Conservation (phyloP, 2,113 vertebrate species). For the Mesoclemmys tuberculata region DNA sequence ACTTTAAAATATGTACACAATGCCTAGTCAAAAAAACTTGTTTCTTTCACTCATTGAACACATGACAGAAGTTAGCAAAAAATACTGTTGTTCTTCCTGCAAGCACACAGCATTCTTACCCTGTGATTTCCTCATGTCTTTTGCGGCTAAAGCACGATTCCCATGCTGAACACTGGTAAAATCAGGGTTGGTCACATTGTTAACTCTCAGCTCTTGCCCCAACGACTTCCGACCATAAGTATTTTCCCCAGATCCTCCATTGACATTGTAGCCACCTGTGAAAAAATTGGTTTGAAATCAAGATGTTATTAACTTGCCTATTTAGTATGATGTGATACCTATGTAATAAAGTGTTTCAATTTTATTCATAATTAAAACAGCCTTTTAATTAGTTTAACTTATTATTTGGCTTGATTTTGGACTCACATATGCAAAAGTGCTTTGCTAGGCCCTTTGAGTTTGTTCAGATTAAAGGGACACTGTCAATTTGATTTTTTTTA, state of each 20-base stretch:
- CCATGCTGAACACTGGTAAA: constrained; percentile 98
- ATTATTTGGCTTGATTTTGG: background rate
- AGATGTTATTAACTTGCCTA: background rate
- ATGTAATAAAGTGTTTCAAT: background rate
- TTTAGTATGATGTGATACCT: background rate
- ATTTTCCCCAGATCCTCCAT: constrained; percentile 96
- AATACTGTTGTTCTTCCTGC: background rate
- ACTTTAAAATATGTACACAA: background rate
- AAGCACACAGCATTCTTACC: constrained; percentile 77
- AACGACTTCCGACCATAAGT: constrained; percentile 99
- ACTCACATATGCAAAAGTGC: background rate
- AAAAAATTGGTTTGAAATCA: constrained; percentile 10
- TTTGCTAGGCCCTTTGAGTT: background rate
- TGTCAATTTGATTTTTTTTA: background rate
- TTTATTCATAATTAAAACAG: background rate
- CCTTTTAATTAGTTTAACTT: background rate
- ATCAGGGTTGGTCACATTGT: constrained; percentile 96
- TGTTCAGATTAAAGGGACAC: background rate
- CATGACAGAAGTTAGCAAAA: background rate
- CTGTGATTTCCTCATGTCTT: constrained; percentile 99
- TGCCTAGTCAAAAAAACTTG: background rate
- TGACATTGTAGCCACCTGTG: constrained; percentile 93
- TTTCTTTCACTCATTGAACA: background rate
- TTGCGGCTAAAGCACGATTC: constrained; percentile 98
- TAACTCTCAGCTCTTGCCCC: constrained; percentile 99